A percentile compares a stretch with the other conserved stretches of the same genome.
Evolutionary conservation across 2,797 vertebrate species (phyloP).

Genomic region (Ctenopoma kingsleyae): DNA sequence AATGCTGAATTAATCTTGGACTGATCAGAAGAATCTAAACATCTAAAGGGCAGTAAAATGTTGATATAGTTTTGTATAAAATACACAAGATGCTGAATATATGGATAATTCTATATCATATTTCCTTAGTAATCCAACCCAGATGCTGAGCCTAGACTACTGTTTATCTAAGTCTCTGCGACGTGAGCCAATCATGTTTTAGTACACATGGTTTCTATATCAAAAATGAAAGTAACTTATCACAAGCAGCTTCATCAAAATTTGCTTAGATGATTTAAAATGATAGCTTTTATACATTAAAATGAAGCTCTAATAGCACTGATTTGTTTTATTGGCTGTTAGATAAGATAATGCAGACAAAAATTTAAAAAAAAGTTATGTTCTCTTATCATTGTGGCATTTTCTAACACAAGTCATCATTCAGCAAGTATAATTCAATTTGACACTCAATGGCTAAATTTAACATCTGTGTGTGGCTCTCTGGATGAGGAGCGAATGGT

Average conservation of each 20-base stretch:
- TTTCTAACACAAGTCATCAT: neutral
- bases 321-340: neutral
- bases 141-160: neutral
- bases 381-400: neutral
- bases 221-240: no score
- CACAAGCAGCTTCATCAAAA: neutral
- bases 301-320: neutral
- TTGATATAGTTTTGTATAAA: neutral
- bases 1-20: neutral
- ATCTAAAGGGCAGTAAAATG: neutral
- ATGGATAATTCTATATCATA: no score
- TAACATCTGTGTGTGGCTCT: slow-evolving; percentile 5
- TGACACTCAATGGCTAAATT: neutral
- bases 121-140: no score
- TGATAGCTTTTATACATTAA: neutral
- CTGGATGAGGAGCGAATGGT: slow-evolving; percentile 35
- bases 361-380: neutral
- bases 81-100: neutral
- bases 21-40: neutral
- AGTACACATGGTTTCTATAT: neutral
- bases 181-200: neutral
- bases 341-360: neutral
- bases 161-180: neutral
- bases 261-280: neutral
- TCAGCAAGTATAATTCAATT: neutral